A percentile compares a stretch with the other conserved stretches of the same genome.
phyloP scores from a whole-genome alignment of 2,113 vertebrate species.

The mouse (Mus musculus) region DNA sequence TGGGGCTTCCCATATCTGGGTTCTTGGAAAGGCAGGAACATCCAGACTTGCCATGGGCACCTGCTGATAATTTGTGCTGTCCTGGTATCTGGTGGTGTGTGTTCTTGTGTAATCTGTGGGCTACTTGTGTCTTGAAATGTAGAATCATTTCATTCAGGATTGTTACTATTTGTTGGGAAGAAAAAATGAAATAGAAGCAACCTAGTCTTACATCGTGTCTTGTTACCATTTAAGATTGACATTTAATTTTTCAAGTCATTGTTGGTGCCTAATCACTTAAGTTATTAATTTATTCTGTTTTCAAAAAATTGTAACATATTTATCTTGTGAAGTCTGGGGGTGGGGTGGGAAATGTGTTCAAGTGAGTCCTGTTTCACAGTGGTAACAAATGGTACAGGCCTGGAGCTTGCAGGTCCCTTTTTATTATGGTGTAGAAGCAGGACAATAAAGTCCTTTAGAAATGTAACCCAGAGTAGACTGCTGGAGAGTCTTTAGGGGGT shows the following conservation, averaged over 20 bases:
- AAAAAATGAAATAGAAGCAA: constrained; percentile 33
- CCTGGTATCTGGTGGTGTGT: background rate
- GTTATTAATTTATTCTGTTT: constrained; percentile 99
- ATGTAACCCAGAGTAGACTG: background rate
- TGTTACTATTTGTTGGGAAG: constrained; percentile 44
- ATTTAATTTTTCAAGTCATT: constrained; percentile 90
- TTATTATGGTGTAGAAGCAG: constrained; percentile 74
- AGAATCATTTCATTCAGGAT: constrained; percentile 65
- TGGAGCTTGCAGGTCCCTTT: constrained; percentile 82
- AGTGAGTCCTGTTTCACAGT: constrained; percentile 84
- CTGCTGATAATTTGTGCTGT: background rate
- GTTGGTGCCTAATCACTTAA: constrained; percentile 96
- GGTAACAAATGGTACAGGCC: constrained; percentile 87
- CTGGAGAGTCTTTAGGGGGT: background rate
- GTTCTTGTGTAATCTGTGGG: constrained; percentile 52
- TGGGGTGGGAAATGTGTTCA: constrained; percentile 71
- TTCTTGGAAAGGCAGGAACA: background rate
- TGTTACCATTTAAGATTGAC: constrained; percentile 85
- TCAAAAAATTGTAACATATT: constrained; percentile 86
- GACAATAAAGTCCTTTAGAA: constrained; percentile 83
- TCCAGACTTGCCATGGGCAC: background rate
- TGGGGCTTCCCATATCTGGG: background rate
- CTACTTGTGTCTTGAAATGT: constrained; percentile 64
- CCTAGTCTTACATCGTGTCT: constrained; percentile 39
- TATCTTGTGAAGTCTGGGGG: constrained; percentile 84